Percentiles rank a stretch among this genome's conserved stretches.
These are phyloP conservation scores for Agrotis segetum DNA, from an alignment of 2,888 invertebrate genomes.

Conservation along the genomic window DNA sequence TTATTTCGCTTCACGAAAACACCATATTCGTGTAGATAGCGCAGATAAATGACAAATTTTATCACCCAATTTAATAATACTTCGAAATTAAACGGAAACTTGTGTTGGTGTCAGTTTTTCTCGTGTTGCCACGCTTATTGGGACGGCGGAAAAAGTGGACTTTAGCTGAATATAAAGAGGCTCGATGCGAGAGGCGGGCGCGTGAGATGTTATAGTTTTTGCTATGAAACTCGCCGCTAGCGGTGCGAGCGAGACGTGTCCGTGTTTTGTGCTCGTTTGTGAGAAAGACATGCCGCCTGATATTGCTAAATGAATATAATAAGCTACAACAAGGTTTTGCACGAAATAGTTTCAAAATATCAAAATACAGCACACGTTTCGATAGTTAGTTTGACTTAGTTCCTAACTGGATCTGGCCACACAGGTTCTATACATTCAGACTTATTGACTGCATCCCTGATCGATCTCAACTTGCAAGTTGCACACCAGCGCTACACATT, in stretches of 20 bases:
- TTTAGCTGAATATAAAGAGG: conserved; percentile 79
- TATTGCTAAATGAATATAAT: conserved; percentile 66
- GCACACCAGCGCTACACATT: conserved; percentile 37
- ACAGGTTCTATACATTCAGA: conserved; percentile 5
- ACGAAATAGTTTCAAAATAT: conserved; percentile 31
- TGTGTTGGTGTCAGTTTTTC: conserved; percentile 73
- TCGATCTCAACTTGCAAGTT: conserved; percentile 17
- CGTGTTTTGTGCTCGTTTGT: conserved; percentile 74
- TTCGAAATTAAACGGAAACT: conserved; percentile 65
- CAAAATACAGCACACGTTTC: conserved; percentile 7
- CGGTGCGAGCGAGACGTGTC: conserved; percentile 66
- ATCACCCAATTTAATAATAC: conserved; percentile 76
- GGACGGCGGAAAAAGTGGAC: conserved; percentile 72
- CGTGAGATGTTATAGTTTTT: conserved; percentile 81
- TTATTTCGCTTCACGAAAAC: conserved; percentile 55
- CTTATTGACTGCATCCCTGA: conserved; percentile 8
- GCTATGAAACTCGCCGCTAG: conserved; percentile 60
- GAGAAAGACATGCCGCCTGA: conserved; percentile 68
- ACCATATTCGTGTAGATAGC: conserved; percentile 67
- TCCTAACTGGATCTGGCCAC: conserved; percentile 9
- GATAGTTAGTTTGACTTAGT: conserved; percentile 17
- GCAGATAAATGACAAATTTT: conserved; percentile 76
- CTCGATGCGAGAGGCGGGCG: conserved; percentile 65
- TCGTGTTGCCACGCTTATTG: conserved; percentile 72
- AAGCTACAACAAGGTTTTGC: conserved; percentile 49